These are phyloP conservation scores for Pediacus dermestoides DNA, from an alignment of 2,888 invertebrate genomes.

Conservation along the genomic window DNA sequence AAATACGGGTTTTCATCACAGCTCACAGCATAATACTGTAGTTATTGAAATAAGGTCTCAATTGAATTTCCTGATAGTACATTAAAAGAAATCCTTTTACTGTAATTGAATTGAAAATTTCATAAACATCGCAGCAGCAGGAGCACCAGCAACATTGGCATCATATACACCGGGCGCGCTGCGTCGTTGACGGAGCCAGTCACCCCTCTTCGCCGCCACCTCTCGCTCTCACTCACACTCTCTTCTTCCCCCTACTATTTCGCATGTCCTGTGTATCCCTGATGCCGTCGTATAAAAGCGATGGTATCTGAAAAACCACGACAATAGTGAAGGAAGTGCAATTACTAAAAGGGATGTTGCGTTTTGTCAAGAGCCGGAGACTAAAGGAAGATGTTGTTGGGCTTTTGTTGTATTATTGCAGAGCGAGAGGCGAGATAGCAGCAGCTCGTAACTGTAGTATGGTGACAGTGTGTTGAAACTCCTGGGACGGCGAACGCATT, in stretches of 20 bases:
- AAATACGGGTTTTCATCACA: no score
- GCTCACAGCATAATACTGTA: no score
- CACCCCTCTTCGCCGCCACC: not conserved
- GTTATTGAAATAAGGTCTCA: no score
- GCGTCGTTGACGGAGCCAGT: not conserved
- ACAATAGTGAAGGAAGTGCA: conserved; percentile 27
- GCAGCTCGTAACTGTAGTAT: conserved; percentile 6
- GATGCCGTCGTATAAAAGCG: conserved; percentile 18
- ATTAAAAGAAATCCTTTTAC: conserved; percentile 16
- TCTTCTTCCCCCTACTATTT: no score
- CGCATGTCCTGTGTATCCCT: conserved; percentile 9
- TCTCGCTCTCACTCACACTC: not conserved
- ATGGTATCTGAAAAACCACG: conserved; percentile 25
- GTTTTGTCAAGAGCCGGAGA: conserved; percentile 27
- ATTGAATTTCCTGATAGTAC: no score
- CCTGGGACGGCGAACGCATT: conserved; percentile 24
- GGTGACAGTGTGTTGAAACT: conserved; percentile 14
- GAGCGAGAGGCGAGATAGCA: conserved; percentile 8
- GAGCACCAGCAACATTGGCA: no score
- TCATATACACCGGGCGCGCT: no score
- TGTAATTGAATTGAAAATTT: conserved; percentile 17
- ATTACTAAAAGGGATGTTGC: conserved; percentile 29
- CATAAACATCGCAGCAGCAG: no score
- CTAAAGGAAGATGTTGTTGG: conserved; percentile 16
- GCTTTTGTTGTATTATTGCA: conserved; percentile 22